Evolutionary conservation across 2,797 vertebrate genomes (phyloP), one percentile per base, ranked within the genome.

Genomic region (Morus bassanus): DNA sequence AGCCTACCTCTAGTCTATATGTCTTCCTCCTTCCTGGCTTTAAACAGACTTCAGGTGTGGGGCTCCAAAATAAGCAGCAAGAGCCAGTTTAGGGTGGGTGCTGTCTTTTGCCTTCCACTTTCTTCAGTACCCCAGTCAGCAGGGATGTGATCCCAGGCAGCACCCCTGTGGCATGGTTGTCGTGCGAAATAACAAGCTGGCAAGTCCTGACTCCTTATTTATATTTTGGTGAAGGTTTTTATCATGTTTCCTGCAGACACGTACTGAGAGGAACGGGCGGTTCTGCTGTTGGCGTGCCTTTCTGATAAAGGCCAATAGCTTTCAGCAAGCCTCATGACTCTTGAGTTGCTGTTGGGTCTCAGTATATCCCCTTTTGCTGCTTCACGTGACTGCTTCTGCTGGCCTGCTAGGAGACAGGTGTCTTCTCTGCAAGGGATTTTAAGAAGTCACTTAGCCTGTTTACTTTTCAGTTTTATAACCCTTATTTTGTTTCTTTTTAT

Each of bases 201-300:
- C 93, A 93, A 83, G 57, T 54, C 53, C 68, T 59, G 57, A 37
- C 68, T 85, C 81, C 88, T 81, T 91, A 81, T 93, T 95, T 93
- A 23, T 94, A 73, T 92, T 95, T 89, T 78, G 82, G 41, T 85
- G 76, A 91, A 83, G 54, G 65, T 81, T 95, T 96, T 97, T 97
- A 95, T 97, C 95, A 3, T 64, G 50, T 92, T 97, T 97, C 96
- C 96, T 96, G 94, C 96, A 96, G 92, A 89, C 53, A 60, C 0
- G 0, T 60, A 57, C 0, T 4, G 53, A 91, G 91, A 95, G 92
- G 88, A 96, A 96, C 0, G 87, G 91, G 89, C 93, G 93, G 93
- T 95, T 94, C 93, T 96, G 67, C 86, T 93, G n/a, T 67, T 93
- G 88, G 68, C 5, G 6, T n/a, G 54, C 33, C 35, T 78, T 69